Percentiles rank a stretch among this genome's conserved stretches.
Evolutionary conservation across 2,797 vertebrate genomes (phyloP).

Genomic region (Diplodus puntazzo): DNA sequence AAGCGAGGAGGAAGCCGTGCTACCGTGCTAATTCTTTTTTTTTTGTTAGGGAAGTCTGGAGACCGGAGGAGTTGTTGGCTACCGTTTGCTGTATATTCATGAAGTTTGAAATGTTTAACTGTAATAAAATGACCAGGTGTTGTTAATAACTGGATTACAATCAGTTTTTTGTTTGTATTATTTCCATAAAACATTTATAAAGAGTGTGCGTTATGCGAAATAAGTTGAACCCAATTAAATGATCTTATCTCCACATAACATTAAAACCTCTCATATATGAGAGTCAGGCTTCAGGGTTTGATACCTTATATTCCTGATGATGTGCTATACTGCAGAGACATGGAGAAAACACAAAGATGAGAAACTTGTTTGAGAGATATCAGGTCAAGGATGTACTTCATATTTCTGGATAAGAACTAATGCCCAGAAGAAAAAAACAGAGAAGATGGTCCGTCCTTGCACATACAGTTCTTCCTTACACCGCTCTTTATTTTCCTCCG

Average conservation of each 20-base stretch:
- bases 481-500: conserved; percentile 31
- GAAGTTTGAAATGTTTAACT: not conserved
- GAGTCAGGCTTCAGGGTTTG: not conserved
- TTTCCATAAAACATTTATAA: no score
- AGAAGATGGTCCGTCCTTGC: conserved; percentile 30
- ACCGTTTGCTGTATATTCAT: not conserved
- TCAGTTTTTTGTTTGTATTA: not conserved
- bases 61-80: no score
- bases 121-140: no score
- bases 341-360: not conserved
- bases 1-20: no score
- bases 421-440: conserved; percentile 1
- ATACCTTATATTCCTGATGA: not conserved
- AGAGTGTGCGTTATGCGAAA: no score
- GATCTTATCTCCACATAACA: not conserved
- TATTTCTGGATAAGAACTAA: conserved; percentile 3
- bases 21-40: no score
- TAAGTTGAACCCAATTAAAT: not conserved
- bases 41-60: no score
- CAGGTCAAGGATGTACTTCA: conserved; percentile 9
- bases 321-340: not conserved
- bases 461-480: not conserved
- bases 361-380: not conserved
- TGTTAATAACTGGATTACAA: not conserved
- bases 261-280: not conserved